phyloP scores from a whole-genome alignment of 2,113 vertebrate genomes.

The Noctilio leporinus region DNA sequence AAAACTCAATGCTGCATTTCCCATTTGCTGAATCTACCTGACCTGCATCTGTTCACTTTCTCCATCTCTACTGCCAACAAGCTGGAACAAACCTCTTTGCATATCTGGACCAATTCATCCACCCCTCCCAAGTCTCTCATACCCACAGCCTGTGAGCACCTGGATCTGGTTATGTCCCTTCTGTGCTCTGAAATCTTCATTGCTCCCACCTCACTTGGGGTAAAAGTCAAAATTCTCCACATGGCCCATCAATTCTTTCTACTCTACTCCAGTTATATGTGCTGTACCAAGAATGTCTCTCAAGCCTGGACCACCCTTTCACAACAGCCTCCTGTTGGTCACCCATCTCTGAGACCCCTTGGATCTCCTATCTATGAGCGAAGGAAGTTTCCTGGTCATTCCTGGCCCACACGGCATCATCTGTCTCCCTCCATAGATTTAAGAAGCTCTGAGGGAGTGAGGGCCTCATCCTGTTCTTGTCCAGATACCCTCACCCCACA shows the following conservation, averaged over 20 bases:
- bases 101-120: background rate
- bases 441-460: background rate
- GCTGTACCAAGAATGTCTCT: background rate
- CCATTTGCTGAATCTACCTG: background rate
- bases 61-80: background rate
- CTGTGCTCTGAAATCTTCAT: background rate
- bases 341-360: background rate
- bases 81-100: background rate
- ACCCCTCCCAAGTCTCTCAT: background rate
- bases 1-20: background rate
- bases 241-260: background rate
- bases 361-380: background rate
- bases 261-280: background rate
- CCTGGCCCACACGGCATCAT: background rate
- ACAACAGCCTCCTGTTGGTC: background rate
- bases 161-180: too few relatives aligned
- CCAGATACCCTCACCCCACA: background rate
- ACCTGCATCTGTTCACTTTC: background rate
- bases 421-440: background rate
- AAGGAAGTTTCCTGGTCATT: background rate
- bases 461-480: background rate
- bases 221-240: background rate
- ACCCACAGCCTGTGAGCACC: background rate
- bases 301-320: background rate
- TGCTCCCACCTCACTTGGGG: background rate